phyloP scores from a whole-genome alignment of 2,888 invertebrate species.

The Entomobrya proxima region DNA sequence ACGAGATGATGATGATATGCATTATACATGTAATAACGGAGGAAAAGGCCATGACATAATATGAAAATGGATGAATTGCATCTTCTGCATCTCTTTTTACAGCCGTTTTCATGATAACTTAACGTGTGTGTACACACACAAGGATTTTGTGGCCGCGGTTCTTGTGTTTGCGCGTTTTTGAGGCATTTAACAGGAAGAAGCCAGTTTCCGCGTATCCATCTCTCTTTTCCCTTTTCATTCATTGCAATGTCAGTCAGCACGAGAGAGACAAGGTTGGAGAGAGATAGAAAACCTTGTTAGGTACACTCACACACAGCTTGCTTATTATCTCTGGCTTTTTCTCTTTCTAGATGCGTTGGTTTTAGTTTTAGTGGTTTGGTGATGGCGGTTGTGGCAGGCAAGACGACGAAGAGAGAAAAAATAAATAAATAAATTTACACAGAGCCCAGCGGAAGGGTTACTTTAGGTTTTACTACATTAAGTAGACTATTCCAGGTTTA shows the following conservation, averaged over 20 bases:
- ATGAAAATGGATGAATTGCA: constrained; percentile 14
- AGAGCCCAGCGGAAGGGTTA: constrained; percentile 27
- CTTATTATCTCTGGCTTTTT: not conserved
- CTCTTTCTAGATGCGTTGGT: not conserved
- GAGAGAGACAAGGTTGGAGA: not conserved
- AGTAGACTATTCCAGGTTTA: constrained; percentile 4
- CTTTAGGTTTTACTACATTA: constrained; percentile 25
- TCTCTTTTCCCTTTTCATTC: not conserved
- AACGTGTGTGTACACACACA: no score
- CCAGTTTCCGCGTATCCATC: not conserved
- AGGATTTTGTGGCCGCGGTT: not conserved
- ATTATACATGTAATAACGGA: no score
- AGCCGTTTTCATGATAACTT: not conserved
- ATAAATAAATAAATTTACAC: not conserved
- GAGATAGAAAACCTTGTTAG: not conserved
- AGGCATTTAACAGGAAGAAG: not conserved
- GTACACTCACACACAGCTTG: not conserved
- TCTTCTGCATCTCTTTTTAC: not conserved
- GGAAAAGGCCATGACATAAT: no score
- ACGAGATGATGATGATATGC: no score
- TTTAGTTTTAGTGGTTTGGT: no score
- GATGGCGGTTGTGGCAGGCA: constrained; percentile 1
- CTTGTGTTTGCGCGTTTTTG: not conserved
- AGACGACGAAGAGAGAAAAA: constrained; percentile 2
- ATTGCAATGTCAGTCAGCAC: not conserved